Evolutionary conservation across 2,797 vertebrate species (phyloP).

Genomic region (Tragopan temminckii): DNA sequence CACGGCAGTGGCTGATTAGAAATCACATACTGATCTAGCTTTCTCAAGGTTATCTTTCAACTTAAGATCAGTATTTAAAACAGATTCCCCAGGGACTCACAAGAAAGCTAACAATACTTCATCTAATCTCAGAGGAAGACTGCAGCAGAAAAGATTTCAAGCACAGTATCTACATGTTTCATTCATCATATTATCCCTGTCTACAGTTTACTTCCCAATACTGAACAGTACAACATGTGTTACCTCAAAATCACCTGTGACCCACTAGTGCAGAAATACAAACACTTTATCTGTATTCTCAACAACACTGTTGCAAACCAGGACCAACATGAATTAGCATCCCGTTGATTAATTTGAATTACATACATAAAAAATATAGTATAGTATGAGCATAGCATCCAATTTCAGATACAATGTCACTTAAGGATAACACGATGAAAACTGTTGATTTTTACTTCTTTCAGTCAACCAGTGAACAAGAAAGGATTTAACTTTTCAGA

Average conservation of each 20-base stretch:
- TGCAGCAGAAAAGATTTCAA: background rate
- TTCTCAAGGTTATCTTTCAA: background rate
- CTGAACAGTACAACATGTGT: fast-evolving
- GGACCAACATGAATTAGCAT: too few relatives aligned
- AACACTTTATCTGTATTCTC: fast-evolving
- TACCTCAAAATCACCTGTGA: background rate
- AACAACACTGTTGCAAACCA: fast-evolving
- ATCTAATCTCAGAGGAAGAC: background rate
- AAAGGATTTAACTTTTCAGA: background rate
- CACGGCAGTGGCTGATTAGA: background rate
- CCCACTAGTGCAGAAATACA: background rate
- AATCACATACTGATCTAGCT: background rate
- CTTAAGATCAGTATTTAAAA: background rate
- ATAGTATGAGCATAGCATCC: fast-evolving
- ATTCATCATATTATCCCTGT: background rate
- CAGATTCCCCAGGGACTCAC: background rate
- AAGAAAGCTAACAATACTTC: background rate
- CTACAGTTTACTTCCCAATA: background rate
- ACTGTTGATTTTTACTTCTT: background rate
- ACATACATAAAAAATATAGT: background rate
- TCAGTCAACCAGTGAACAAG: background rate
- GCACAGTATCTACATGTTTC: background rate
- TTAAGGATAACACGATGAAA: background rate
- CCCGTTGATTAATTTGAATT: fast-evolving
- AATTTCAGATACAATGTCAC: background rate